Base-by-base conservation (phyloP, 37 sponge, comb jelly and placozoan genomes). In the Ephydatia muelleri region DNA sequence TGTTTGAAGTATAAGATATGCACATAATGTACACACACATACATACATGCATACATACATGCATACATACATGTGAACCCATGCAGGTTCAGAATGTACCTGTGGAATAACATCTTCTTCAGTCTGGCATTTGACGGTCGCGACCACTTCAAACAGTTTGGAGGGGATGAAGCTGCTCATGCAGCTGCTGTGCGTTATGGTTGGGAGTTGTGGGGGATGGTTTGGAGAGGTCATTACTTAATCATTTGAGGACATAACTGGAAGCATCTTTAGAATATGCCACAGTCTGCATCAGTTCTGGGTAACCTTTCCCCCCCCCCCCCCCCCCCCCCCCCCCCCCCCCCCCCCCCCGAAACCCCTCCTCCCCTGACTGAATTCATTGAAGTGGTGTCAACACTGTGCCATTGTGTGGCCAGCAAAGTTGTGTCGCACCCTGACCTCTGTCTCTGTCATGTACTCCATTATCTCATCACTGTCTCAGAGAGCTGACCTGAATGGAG, bases 71-170 rank as follows among this genome's bases (percentile, higher is more conserved):
- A 57, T 57, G 57, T 11, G 1, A 14, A 57, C 76, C 64, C 28
- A 73, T 76, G 37, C 76, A 95, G 93, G 85, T 72, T 72, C 48
- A 84, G 90, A 48, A 92, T 97, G 87, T 97, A 83, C 90, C 85
- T 97, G 48, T 97, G 98, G 98, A 95, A 95, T 77, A 95, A 95
- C 88, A 89, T 97, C 21, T 97, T 97, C 85, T 95, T 97, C 87
- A 95, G 94, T 74, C 76, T 93, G 26, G 92, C 93, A 1, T 93
- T 90, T 79, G 98, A 97, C 73, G 88, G 91, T 32, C 83, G 90
- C 69, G 93, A 93, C 82, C 86, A 92, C 73, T 97, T 91, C 70
- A 84, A 85, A 70, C 83, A 87, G n/a, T 84, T 91, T 84, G 98
- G 98, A 38, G 96, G 91, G 23, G 94, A 93, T 47, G 79, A 84